Conservation (phyloP, 2,797 vertebrate species). For the Malacoraja senta region DNA sequence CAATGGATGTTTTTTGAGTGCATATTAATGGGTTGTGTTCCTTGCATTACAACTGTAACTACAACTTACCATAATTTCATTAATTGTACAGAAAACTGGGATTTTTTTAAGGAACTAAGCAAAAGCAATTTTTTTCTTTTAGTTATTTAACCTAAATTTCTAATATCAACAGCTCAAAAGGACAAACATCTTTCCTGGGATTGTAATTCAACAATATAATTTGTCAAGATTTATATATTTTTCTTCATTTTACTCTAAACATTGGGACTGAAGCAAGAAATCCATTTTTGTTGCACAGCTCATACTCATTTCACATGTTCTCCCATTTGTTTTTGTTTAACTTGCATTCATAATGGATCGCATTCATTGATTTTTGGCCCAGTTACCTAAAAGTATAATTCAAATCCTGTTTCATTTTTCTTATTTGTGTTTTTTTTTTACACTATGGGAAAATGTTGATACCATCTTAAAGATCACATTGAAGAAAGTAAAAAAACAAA, state of each 20-base stretch:
- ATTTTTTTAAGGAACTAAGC: background rate
- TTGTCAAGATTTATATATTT: background rate
- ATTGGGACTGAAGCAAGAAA: background rate
- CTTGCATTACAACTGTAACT: background rate
- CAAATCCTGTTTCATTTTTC: background rate
- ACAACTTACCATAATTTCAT: background rate
- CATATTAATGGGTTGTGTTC: background rate
- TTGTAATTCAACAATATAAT: background rate
- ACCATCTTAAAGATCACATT: background rate
- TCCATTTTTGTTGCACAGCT: background rate
- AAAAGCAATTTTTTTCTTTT: background rate
- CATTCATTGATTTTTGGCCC: background rate
- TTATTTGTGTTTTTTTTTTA: background rate
- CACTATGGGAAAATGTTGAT: background rate
- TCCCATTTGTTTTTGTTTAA: background rate
- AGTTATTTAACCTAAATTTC: background rate
- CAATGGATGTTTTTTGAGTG: no score
- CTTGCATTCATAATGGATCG: background rate
- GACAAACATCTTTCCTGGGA: no score
- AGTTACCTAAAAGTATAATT: background rate
- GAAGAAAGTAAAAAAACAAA: background rate
- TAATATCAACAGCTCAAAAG: background rate
- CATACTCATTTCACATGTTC: background rate
- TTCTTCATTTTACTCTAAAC: background rate
- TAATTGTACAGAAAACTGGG: background rate